phyloP scores from a whole-genome alignment of 1,140 invertebrate species.

The Micrasema minimum region DNA sequence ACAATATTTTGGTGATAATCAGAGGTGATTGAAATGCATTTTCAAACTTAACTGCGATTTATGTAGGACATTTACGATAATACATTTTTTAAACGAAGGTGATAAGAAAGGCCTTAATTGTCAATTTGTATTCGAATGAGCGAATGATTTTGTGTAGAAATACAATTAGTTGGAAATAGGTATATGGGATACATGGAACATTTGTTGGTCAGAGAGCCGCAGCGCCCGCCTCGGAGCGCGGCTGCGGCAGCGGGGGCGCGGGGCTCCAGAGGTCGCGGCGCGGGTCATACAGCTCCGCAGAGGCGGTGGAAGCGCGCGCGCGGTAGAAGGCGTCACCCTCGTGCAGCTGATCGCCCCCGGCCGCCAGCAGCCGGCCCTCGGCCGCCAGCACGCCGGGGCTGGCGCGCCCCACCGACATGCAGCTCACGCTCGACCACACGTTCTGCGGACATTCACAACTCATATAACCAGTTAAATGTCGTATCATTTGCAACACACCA shows the following conservation, averaged over 20 bases:
- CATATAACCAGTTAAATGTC: too few species aligned
- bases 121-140: too few species aligned
- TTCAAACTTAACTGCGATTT: too few species aligned
- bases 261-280: conserved; percentile 80
- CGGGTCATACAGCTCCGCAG: conserved; percentile 86
- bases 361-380: conserved; percentile 83
- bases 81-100: too few species aligned
- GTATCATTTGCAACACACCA: too few species aligned
- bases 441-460: conserved; percentile 66
- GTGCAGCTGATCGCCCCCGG: conserved; percentile 78
- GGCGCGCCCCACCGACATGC: conserved; percentile 80
- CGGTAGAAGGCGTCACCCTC: conserved; percentile 82
- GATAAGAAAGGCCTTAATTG: too few species aligned
- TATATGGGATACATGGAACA: neutral
- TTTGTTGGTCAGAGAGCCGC: conserved; percentile 69
- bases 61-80: too few species aligned
- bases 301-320: conserved; percentile 81
- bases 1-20: too few species aligned
- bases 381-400: conserved; percentile 87
- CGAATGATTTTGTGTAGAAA: too few species aligned
- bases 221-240: conserved; percentile 86
- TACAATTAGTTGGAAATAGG: too few species aligned
- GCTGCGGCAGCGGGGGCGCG: conserved; percentile 80
- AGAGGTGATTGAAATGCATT: too few species aligned
- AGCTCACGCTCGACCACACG: conserved; percentile 80